These are phyloP conservation scores for Parotia lawesii DNA, from an alignment of 2,113 vertebrate genomes.

Conservation along the genomic window DNA sequence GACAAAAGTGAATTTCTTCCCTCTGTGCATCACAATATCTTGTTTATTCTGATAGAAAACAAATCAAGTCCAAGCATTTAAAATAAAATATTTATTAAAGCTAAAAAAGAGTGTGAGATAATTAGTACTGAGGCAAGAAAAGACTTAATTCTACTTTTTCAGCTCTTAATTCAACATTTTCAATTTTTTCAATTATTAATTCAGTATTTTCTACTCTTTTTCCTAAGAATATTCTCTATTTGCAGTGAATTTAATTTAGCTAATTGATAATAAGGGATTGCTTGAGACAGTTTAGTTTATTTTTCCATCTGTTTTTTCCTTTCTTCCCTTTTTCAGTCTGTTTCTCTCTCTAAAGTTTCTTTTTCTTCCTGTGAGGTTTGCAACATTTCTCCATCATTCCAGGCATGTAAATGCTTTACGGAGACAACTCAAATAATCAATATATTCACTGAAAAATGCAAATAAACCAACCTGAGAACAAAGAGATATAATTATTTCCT, in stretches of 20 bases:
- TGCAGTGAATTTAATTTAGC: background rate
- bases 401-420: background rate
- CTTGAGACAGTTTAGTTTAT: background rate
- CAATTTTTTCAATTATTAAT: too few species aligned
- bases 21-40: too few species aligned
- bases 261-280: background rate
- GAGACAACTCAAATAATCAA: background rate
- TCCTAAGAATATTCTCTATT: background rate
- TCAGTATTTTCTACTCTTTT: background rate
- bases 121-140: background rate
- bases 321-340: background rate
- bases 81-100: background rate
- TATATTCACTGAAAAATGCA: background rate
- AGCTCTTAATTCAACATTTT: too few species aligned
- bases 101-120: background rate
- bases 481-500: background rate
- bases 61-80: background rate
- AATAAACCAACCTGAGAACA: background rate
- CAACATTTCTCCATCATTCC: background rate
- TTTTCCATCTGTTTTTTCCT: background rate
- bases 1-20: background rate
- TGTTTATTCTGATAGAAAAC: background rate
- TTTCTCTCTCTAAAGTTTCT: background rate
- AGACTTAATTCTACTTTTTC: background rate
- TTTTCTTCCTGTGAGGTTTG: background rate